Conservation (phyloP, 37 sponge, comb jelly and placozoan genomes). For the Geodia barretti region DNA sequence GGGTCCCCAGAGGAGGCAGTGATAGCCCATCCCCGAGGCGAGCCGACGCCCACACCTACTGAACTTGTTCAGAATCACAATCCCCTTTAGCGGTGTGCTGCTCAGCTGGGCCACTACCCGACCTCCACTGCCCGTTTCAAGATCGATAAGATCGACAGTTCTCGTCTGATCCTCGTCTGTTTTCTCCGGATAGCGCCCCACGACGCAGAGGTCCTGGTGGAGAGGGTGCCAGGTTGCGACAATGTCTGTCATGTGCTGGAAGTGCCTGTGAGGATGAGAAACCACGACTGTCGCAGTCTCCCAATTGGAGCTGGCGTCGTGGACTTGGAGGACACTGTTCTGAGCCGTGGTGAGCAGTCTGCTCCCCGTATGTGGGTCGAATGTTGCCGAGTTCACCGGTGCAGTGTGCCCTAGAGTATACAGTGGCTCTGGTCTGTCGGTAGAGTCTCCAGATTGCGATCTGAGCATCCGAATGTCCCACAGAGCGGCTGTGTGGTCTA, state of each 20-base stretch:
- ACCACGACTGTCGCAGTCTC: constrained; percentile 13
- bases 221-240: constrained; percentile 76
- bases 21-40: constrained; percentile 70
- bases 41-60: constrained; percentile 41
- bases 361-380: constrained; percentile 59
- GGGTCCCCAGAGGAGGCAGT: constrained; percentile 25
- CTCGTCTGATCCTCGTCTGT: constrained; percentile 27
- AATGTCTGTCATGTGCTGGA: constrained; percentile 73
- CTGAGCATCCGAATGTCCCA: constrained; percentile 62
- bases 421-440: constrained; percentile 9
- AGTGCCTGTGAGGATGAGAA: constrained; percentile 58
- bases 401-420: constrained; percentile 19
- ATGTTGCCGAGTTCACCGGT: constrained; percentile 40
- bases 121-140: constrained; percentile 13
- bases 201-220: constrained; percentile 50
- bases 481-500: constrained; percentile 43
- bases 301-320: constrained; percentile 43
- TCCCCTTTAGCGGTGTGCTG: background rate
- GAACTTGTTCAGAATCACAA: constrained; percentile 55
- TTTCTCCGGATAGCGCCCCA: constrained; percentile 47
- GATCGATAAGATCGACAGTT: constrained; percentile 52
- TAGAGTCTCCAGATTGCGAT: background rate
- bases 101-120: constrained; percentile 23
- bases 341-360: constrained; percentile 60
- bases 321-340: constrained; percentile 54